Evolutionary conservation across 2,113 vertebrate genomes (phyloP).

Genomic region (Xerus inauris): DNA sequence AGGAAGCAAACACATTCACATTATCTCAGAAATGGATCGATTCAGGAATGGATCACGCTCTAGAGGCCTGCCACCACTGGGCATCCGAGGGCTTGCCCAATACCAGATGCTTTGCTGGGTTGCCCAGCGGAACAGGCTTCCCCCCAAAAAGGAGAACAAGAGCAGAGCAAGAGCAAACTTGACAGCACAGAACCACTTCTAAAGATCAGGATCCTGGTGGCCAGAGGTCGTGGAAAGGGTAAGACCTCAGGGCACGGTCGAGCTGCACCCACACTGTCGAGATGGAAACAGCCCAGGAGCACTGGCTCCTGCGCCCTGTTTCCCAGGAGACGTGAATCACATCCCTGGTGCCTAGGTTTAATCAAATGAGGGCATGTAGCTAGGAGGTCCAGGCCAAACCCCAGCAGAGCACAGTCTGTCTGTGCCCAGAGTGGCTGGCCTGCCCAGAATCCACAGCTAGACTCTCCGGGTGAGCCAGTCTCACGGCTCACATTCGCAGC

Average conservation of each 20-base stretch:
- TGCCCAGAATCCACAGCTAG: not conserved
- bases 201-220: not conserved
- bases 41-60: constrained; percentile 56
- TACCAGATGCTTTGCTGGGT: constrained; percentile 55
- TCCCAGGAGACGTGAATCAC: too few relatives aligned
- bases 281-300: too few relatives aligned
- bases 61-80: constrained; percentile 61
- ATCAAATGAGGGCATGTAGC: not conserved
- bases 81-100: constrained; percentile 45
- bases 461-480: too few relatives aligned
- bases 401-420: not conserved
- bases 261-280: too few relatives aligned
- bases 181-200: rapidly evolving
- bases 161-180: not conserved
- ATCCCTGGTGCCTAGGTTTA: not conserved
- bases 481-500: too few relatives aligned
- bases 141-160: not conserved
- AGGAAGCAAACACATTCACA: not conserved
- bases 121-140: not conserved
- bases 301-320: too few relatives aligned
- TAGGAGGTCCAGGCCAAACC: constrained; percentile 55
- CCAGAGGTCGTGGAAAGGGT: not conserved
- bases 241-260: not conserved
- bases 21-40: constrained; percentile 54
- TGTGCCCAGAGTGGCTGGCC: not conserved